Evolutionary conservation across 2,113 vertebrate species (phyloP).

Genomic region (Haliaeetus leucogaster): DNA sequence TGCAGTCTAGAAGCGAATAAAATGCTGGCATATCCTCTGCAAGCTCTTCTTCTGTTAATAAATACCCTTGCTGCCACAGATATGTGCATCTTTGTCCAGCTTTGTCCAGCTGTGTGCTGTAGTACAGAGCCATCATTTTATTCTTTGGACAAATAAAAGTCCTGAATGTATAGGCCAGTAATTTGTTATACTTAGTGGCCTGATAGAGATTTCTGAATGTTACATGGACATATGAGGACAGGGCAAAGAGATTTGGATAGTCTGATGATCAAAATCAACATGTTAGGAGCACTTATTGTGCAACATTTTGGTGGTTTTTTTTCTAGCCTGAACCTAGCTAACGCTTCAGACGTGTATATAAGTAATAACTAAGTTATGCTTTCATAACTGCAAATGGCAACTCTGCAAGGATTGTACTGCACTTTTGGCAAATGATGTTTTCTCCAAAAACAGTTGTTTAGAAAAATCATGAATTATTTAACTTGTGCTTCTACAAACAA

Average conservation of each 20-base stretch:
- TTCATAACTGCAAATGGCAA: background rate
- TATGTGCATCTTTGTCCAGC: background rate
- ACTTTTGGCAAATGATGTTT: background rate
- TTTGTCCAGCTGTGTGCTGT: background rate
- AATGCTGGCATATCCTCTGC: background rate
- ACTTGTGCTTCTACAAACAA: constrained; percentile 6
- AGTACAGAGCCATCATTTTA: background rate
- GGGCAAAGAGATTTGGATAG: background rate
- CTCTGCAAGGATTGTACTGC: background rate
- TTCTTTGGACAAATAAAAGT: background rate
- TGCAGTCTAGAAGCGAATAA: background rate
- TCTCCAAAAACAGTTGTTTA: constrained; percentile 16
- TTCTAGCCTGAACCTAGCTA: background rate
- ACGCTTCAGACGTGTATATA: background rate
- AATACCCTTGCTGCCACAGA: background rate
- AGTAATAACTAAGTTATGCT: background rate
- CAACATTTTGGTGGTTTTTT: background rate
- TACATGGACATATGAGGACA: background rate
- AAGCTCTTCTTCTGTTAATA: background rate
- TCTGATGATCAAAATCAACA: background rate
- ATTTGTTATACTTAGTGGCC: background rate
- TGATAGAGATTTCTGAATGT: background rate
- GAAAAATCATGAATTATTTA: constrained; percentile 56
- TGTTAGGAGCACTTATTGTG: background rate
- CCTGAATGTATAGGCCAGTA: background rate